Percentiles rank a stretch among this genome's conserved stretches.
These are phyloP conservation scores for Psittacus erithacus DNA, from an alignment of 2,113 vertebrate species.

Conservation along the genomic window DNA sequence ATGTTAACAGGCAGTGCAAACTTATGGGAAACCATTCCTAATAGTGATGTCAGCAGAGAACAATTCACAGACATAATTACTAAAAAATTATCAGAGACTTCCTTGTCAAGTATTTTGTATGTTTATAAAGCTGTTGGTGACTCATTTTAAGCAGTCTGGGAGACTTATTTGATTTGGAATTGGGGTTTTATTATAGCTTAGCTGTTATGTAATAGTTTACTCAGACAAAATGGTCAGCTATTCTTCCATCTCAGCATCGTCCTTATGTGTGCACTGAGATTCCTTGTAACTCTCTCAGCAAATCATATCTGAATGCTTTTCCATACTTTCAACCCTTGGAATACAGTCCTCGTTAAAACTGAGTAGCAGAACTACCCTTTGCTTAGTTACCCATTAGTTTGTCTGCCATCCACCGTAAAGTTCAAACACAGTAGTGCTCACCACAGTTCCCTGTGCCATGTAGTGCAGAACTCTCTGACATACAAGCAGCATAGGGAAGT, in stretches of 20 bases:
- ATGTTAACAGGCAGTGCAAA: conserved; percentile 81
- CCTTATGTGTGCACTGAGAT: conserved; percentile 63
- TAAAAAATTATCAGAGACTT: conserved; percentile 87
- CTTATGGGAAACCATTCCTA: conserved; percentile 84
- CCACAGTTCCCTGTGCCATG: background rate
- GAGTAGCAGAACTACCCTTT: background rate
- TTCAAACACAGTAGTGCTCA: background rate
- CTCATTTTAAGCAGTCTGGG: conserved; percentile 84
- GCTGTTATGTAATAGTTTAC: conserved; percentile 86
- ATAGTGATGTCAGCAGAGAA: conserved; percentile 87
- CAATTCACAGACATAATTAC: conserved; percentile 89
- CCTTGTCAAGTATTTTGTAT: conserved; percentile 87
- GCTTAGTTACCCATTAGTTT: conserved; percentile 27
- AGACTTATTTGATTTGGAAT: conserved; percentile 87
- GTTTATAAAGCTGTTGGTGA: conserved; percentile 87
- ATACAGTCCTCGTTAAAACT: conserved; percentile 30
- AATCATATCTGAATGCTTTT: conserved; percentile 69
- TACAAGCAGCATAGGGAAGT: background rate
- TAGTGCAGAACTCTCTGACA: background rate
- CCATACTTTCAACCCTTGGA: conserved; percentile 41
- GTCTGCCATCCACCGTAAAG: background rate
- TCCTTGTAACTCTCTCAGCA: conserved; percentile 74
- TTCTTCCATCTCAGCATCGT: conserved; percentile 73
- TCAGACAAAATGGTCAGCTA: conserved; percentile 73
- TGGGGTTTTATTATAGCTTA: conserved; percentile 81